Base-by-base conservation (phyloP, 2,888 invertebrate species). In the Helobdella robusta region DNA sequence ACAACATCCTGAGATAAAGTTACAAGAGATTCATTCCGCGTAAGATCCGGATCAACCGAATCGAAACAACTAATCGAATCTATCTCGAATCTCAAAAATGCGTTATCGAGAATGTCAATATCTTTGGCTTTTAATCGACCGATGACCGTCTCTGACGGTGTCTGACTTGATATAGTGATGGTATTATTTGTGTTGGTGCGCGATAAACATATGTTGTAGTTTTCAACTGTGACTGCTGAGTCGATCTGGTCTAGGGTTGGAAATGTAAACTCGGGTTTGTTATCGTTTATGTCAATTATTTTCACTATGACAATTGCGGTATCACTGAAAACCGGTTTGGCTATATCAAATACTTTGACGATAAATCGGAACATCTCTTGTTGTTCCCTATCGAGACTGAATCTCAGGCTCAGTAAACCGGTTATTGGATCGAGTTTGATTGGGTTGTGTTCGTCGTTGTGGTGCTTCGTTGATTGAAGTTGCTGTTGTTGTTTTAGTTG, bases 231-330 rank as follows among this genome's bases (percentile, higher is more conserved):
- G 18, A 15, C 25, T 2, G 2, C 52, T 2, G 20, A 28, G 28
- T 52, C 23, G 15, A 52, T 15, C 15, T 20, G 23, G 15, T 15
- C 15, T 2, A 28, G 52, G 15, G 62, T 59, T 5, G 68, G 60
- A 64, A 61, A 67, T 20, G 65, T 48, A 35, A 62, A 34, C 20
- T 62, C 68, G 23, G 71, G 71, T 32, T 60, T 34, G 59, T 71
- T 71, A 64, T 71, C 71, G 58, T 71, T 71, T 46, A 67, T 59
- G 35, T 71, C 71, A 6, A 62, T n/a, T 30, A 71, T 67, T 8
- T 68, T 54, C 46, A 71, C 65, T 46, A 36, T 66, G 2, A 71
- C 69, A 52, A 59, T 61, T 25, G 66, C 67, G 20, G 68, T 67
- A 36, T 65, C 64, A 52, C 63, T 67, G 36, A 65, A 48, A 15